Percentiles rank a stretch among this genome's conserved stretches.
phyloP scores from a whole-genome alignment of 2,888 invertebrate species.

The Andricus curvator region DNA sequence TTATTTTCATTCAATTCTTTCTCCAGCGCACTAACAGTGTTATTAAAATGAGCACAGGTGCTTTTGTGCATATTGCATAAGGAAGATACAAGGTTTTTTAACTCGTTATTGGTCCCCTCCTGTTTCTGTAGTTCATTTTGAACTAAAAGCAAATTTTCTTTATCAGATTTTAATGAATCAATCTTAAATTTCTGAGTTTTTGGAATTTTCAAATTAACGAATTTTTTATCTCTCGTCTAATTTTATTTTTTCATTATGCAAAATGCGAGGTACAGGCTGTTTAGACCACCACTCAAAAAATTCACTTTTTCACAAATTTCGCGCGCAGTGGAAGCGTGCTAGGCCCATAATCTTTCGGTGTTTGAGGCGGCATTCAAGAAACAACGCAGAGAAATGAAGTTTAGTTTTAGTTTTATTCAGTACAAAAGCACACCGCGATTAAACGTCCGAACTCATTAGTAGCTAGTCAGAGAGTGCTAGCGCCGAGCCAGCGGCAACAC shows the following conservation, averaged over 20 bases:
- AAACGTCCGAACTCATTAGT: no score
- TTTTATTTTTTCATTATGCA: background rate
- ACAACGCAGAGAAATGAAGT: no score
- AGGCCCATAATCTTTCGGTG: no score
- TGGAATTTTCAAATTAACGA: background rate
- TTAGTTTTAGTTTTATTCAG: no score
- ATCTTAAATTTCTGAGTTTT: background rate
- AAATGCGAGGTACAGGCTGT: background rate
- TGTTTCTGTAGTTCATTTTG: background rate
- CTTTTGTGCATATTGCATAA: background rate
- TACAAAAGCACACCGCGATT: no score
- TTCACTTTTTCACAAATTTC: no score
- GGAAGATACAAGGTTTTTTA: background rate
- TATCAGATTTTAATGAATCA: background rate
- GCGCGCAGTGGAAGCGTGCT: no score
- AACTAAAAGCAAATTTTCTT: background rate
- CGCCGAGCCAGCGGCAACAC: no score
- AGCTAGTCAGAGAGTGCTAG: no score
- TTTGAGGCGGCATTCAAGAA: no score
- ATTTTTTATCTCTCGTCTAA: background rate
- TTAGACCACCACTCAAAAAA: background rate
- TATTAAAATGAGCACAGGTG: background rate
- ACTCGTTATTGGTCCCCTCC: background rate
- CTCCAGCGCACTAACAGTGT: background rate
- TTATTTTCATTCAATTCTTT: background rate